These are phyloP conservation scores for Tyria jacobaeae DNA, from an alignment of 2,888 invertebrate species.

Conservation along the genomic window DNA sequence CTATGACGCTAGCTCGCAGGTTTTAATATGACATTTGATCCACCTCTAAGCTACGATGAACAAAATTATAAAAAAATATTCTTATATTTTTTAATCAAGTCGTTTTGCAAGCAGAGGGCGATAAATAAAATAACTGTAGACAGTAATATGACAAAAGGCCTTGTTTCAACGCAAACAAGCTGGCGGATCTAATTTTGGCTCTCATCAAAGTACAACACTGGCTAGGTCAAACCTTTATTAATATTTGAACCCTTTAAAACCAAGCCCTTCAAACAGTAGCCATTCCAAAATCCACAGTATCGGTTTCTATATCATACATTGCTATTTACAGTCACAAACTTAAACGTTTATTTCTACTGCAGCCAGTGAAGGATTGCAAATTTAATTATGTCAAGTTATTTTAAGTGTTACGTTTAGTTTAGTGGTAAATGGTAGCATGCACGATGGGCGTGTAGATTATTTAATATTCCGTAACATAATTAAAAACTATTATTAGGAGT, in stretches of 20 bases:
- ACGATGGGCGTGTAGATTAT: conserved; percentile 29
- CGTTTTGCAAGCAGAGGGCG: background rate
- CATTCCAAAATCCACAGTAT: conserved; percentile 13
- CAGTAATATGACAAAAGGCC: conserved; percentile 28
- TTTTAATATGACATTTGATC: background rate
- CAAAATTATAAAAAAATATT: background rate
- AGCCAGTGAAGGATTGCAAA: conserved; percentile 18
- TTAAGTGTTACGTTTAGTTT: conserved; percentile 6
- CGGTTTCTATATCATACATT: conserved; percentile 15
- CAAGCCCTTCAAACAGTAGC: conserved; percentile 34
- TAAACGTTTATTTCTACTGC: background rate
- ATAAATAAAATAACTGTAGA: conserved; percentile 20
- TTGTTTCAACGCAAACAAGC: conserved; percentile 48
- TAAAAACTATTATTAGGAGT: conserved; percentile 35
- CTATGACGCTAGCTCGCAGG: background rate
- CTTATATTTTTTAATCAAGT: background rate
- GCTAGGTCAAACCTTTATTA: conserved; percentile 49
- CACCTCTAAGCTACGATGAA: background rate
- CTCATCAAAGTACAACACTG: conserved; percentile 55
- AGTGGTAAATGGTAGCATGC: conserved; percentile 21
- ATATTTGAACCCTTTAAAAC: conserved; percentile 54
- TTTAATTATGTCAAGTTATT: background rate
- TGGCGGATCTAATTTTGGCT: conserved; percentile 56
- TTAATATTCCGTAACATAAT: conserved; percentile 47
- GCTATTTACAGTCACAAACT: background rate